Conservation (phyloP, 2,797 vertebrate genomes). For the Helarctos malayanus region DNA sequence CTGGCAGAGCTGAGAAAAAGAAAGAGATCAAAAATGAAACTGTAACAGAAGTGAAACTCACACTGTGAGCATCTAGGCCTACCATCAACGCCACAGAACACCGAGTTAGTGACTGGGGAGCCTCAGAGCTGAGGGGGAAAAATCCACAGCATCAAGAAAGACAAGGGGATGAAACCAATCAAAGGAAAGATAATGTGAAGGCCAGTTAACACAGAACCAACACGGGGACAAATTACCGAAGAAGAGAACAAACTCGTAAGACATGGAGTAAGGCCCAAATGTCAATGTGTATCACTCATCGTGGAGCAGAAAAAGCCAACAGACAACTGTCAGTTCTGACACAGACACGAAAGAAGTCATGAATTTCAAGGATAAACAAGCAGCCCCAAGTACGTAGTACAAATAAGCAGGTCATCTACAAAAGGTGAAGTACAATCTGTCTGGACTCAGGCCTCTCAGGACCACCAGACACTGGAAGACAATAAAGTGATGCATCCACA, state of each 20-base stretch:
- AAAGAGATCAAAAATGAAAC: neutral
- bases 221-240: neutral
- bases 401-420: slow-evolving; percentile 14
- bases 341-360: neutral
- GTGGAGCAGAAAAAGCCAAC: neutral
- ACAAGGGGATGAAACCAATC: neutral
- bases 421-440: neutral
- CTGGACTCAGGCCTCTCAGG: neutral
- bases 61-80: neutral
- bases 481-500: neutral
- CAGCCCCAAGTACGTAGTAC: neutral
- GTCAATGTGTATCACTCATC: neutral
- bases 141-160: neutral
- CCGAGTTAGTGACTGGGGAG: neutral
- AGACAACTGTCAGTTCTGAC: slow-evolving; percentile 30
- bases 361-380: slow-evolving; percentile 42
- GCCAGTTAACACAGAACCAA: neutral
- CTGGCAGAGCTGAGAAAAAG: slow-evolving; percentile 2
- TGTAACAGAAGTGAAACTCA: neutral
- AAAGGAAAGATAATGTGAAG: neutral
- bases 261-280: neutral
- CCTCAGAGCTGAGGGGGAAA: neutral
- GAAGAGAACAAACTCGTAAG: neutral
- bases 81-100: neutral
- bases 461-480: neutral